Evolutionary conservation across 53 echinoderm and acorn worm species (phyloP).

Genomic region (Holothuria scabra): DNA sequence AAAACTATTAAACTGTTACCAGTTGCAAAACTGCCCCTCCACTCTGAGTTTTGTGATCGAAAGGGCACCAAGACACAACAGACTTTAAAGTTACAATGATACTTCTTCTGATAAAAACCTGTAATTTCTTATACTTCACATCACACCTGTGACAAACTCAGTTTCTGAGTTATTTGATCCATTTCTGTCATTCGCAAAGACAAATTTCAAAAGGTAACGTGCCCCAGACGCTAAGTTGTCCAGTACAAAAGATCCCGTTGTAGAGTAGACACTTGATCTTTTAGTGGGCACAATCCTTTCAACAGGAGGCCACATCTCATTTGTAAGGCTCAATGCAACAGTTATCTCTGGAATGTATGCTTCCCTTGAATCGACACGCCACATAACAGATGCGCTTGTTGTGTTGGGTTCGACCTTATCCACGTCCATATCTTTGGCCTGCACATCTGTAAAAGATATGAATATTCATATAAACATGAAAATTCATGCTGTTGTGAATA

Average conservation of each 20-base stretch:
- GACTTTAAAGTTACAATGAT: no score
- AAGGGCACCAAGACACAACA: background rate
- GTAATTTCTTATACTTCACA: background rate
- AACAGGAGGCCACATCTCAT: background rate
- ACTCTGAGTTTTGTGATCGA: no score
- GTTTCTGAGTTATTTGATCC: background rate
- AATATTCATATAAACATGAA: background rate
- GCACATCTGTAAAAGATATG: background rate
- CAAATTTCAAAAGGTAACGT: background rate
- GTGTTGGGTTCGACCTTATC: background rate
- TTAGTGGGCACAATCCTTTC: background rate
- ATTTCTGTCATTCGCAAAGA: no score
- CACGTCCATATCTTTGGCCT: background rate
- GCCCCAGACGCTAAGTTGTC: background rate
- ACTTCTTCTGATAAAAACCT: background rate
- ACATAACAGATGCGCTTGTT: background rate
- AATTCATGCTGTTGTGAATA: no score
- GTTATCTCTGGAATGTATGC: background rate
- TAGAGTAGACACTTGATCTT: background rate
- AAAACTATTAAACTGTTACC: no score
- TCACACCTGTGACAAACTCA: conserved; percentile 9
- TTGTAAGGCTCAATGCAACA: background rate
- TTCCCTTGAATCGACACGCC: background rate
- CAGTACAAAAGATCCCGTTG: background rate
- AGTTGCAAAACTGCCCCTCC: no score